These are phyloP conservation scores for Agonopterix alstromeriana DNA, from an alignment of 2,888 invertebrate genomes.

Conservation along the genomic window DNA sequence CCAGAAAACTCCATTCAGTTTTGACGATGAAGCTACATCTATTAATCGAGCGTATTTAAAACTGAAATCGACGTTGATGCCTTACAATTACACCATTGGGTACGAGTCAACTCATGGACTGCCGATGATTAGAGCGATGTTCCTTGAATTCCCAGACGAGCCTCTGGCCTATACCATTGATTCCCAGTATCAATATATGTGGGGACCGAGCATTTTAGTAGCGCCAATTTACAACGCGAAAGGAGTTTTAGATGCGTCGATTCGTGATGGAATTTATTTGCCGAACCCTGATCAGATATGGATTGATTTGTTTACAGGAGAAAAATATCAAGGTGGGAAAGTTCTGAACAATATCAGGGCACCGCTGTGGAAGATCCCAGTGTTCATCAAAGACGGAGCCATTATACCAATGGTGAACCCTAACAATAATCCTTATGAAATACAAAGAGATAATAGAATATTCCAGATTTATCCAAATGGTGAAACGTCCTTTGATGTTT, in stretches of 20 bases:
- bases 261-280: conserved; percentile 51
- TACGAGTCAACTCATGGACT: conserved; percentile 45
- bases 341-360: conserved; percentile 44
- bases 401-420: conserved; percentile 58
- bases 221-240: conserved; percentile 52
- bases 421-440: conserved; percentile 55
- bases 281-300: conserved; percentile 51
- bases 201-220: conserved; percentile 61
- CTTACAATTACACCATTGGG: conserved; percentile 60
- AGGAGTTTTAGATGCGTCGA: conserved; percentile 19
- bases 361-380: conserved; percentile 62
- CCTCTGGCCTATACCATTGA: conserved; percentile 41
- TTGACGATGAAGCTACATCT: conserved; percentile 42
- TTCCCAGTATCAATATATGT: conserved; percentile 68
- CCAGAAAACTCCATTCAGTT: conserved; percentile 58
- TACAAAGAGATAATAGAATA: conserved; percentile 43
- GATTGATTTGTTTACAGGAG: conserved; percentile 59
- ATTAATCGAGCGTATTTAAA: conserved; percentile 65
- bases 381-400: conserved; percentile 59
- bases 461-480: conserved; percentile 52
- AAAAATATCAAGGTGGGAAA: conserved; percentile 60
- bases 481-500: conserved; percentile 38
- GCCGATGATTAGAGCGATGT: conserved; percentile 66
- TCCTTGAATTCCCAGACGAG: conserved; percentile 55
- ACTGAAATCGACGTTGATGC: conserved; percentile 59